phyloP scores from a whole-genome alignment of 1,140 invertebrate genomes.

The Brachionus koreanus region DNA sequence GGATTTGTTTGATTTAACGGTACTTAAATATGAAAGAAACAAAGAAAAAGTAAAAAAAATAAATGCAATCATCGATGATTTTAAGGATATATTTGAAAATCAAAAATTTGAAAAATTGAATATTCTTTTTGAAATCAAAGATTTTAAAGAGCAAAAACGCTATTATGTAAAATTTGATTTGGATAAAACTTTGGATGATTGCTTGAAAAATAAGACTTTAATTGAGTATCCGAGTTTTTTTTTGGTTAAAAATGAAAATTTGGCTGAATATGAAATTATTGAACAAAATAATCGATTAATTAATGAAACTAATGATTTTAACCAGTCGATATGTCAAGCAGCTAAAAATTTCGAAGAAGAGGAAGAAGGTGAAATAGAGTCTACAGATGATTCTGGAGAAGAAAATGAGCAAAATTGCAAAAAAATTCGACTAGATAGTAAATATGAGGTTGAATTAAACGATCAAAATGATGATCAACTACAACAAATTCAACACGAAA shows the following conservation, averaged over 20 bases:
- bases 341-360: not conserved
- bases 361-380: not conserved
- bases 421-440: not conserved
- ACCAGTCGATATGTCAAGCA: not conserved
- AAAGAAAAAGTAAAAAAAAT: not conserved
- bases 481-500: not conserved
- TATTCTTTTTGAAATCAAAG: conserved; percentile 22
- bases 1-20: not conserved
- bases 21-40: conserved; percentile 8
- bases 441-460: not conserved
- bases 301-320: not conserved
- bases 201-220: not conserved
- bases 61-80: not conserved
- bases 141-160: not conserved
- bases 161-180: conserved; percentile 23
- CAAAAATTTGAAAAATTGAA: not conserved
- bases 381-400: not conserved
- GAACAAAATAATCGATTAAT: not conserved
- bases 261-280: conserved; percentile 24
- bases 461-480: conserved; percentile 25
- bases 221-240: conserved; percentile 36
- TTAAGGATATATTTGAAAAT: not conserved
- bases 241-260: not conserved
- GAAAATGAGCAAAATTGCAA: not conserved
- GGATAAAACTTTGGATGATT: not conserved